Percentiles rank a stretch among this genome's conserved stretches.
Conservation (phyloP, 2,888 invertebrate genomes). For the Caenorhabditis virilis region DNA sequence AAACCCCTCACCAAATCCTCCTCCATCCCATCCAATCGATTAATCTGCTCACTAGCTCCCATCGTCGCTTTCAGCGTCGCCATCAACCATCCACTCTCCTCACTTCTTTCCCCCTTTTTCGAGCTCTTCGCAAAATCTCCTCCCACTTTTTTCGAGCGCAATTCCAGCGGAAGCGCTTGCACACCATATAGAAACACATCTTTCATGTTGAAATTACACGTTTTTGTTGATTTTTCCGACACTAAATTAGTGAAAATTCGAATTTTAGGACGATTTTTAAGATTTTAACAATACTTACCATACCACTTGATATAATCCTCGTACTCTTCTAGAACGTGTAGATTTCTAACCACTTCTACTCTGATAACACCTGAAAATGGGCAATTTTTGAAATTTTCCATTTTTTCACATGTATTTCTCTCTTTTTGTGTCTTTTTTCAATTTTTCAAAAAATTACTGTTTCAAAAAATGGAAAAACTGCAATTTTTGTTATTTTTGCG, state of each 20-base stretch:
- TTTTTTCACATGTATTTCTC: too few relatives aligned
- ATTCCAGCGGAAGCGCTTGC: conserved; percentile 43
- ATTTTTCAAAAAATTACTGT: too few relatives aligned
- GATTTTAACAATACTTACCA: conserved; percentile 21
- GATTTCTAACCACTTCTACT: conserved; percentile 79
- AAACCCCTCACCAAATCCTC: too few relatives aligned
- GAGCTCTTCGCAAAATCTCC: too few relatives aligned
- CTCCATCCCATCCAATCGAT: too few relatives aligned
- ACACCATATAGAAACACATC: conserved; percentile 55
- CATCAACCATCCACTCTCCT: too few relatives aligned
- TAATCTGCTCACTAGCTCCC: not conserved
- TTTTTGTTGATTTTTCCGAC: conserved; percentile 17
- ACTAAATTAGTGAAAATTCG: conserved; percentile 15
- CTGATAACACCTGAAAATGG: conserved; percentile 81
- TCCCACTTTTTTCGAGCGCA: conserved; percentile 5
- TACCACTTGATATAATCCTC: conserved; percentile 39
- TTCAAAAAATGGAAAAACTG: too few relatives aligned
- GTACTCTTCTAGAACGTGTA: conserved; percentile 48
- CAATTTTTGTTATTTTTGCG: too few relatives aligned
- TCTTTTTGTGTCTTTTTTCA: not conserved
- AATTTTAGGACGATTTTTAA: not conserved
- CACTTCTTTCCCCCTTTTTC: too few relatives aligned
- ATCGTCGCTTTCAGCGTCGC: not conserved
- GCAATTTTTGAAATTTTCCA: not conserved
- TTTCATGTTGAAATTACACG: conserved; percentile 41